phyloP scores from a whole-genome alignment of 2,888 invertebrate species.

The Elysia crispata region DNA sequence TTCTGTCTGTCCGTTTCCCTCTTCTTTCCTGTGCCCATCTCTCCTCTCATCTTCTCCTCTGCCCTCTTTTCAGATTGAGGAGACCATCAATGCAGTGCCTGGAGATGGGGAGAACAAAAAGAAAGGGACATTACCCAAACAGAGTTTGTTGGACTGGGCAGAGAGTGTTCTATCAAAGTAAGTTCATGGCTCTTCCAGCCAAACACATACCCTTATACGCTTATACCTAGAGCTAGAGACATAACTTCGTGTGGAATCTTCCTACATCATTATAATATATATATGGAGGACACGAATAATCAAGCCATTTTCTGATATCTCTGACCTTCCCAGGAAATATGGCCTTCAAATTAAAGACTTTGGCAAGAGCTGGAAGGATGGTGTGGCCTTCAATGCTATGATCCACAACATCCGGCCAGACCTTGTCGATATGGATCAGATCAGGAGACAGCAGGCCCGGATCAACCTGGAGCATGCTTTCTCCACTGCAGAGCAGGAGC shows the following conservation, averaged over 20 bases:
- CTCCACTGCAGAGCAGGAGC: slow-evolving; percentile 91
- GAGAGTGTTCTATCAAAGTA: slow-evolving; percentile 87
- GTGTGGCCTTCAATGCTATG: slow-evolving; percentile 95
- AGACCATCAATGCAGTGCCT: slow-evolving; percentile 60
- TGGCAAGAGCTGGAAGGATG: slow-evolving; percentile 96
- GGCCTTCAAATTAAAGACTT: slow-evolving; percentile 95
- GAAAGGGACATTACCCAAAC: slow-evolving; percentile 55
- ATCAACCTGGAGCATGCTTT: slow-evolving; percentile 94
- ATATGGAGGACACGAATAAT: too few relatives aligned
- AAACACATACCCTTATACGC: too few relatives aligned
- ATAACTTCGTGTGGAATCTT: too few relatives aligned
- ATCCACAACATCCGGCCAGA: slow-evolving; percentile 96
- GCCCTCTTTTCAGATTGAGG: slow-evolving; percentile 69
- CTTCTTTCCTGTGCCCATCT: background rate
- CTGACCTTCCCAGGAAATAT: slow-evolving; percentile 83
- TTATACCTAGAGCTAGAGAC: too few relatives aligned
- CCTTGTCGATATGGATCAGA: slow-evolving; percentile 90
- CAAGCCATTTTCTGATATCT: too few relatives aligned
- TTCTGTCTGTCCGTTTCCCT: background rate
- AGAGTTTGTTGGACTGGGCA: slow-evolving; percentile 90
- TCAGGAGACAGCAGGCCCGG: slow-evolving; percentile 87
- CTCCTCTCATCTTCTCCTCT: background rate
- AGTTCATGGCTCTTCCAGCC: slow-evolving; percentile 42
- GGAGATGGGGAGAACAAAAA: slow-evolving; percentile 55
- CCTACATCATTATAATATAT: too few relatives aligned